Evolutionary conservation across 2,113 vertebrate species (phyloP).

Genomic region (Corynorhinus townsendii): DNA sequence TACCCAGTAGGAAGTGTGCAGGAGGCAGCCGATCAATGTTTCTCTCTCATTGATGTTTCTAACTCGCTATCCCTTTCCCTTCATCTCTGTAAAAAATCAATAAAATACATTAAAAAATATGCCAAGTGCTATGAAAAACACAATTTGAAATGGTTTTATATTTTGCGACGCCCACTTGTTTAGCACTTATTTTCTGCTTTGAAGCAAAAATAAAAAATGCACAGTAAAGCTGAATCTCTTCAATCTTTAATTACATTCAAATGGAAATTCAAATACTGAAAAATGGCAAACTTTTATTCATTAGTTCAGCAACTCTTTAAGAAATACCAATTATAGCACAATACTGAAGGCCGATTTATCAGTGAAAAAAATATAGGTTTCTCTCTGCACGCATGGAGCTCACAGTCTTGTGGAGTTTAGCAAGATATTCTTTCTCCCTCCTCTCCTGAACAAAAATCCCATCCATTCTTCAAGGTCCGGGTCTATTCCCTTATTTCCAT

Average conservation of each 20-base stretch:
- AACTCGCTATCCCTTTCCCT: no score
- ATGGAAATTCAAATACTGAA: constrained; percentile 5
- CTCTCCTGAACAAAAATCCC: not conserved
- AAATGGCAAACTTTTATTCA: not conserved
- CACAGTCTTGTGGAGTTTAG: not conserved
- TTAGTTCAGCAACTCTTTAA: not conserved
- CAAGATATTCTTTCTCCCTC: not conserved
- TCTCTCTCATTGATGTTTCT: no score
- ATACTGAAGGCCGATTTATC: not conserved
- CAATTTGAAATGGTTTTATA: not conserved
- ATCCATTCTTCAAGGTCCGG: not conserved
- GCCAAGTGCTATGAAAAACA: not conserved
- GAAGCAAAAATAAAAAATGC: constrained; percentile 32
- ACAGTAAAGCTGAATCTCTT: constrained; percentile 18
- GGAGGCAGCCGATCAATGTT: no score
- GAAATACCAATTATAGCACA: not conserved
- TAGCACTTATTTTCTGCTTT: constrained; percentile 7
- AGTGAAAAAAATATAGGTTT: not conserved
- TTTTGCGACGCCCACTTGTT: not conserved
- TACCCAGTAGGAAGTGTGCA: no score
- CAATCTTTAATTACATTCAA: not conserved
- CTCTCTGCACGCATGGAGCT: not conserved
- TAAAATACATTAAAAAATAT: not conserved
- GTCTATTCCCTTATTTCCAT: not conserved
- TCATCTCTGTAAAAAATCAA: no score